A percentile compares a stretch with the other conserved stretches of the same genome.
phyloP scores from a whole-genome alignment of 2,113 vertebrate genomes.

The Grammomys surdaster region DNA sequence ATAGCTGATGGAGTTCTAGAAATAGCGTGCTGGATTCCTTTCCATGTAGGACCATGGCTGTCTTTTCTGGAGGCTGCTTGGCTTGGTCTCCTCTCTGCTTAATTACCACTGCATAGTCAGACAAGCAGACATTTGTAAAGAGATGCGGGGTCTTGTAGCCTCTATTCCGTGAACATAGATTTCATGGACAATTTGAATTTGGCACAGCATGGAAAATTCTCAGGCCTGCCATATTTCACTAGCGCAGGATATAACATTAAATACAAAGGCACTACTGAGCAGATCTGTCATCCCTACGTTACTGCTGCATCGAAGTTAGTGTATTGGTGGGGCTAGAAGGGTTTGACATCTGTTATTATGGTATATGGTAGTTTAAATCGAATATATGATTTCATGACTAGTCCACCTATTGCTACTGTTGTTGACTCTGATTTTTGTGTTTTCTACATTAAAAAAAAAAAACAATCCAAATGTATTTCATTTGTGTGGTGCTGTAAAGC shows the following conservation, averaged over 20 bases:
- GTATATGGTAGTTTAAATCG: accelerated
- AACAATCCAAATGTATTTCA: background rate
- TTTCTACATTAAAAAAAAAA: background rate
- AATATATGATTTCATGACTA: background rate
- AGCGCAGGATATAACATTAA: background rate
- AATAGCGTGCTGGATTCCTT: background rate
- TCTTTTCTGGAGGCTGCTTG: background rate
- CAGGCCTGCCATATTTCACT: background rate
- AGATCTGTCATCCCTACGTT: accelerated
- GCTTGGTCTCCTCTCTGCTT: background rate
- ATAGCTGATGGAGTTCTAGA: background rate
- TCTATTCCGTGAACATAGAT: background rate
- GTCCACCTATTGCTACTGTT: accelerated
- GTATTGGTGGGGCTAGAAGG: accelerated
- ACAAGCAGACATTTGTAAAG: background rate
- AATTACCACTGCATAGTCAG: accelerated
- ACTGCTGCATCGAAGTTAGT: background rate
- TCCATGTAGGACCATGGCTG: background rate
- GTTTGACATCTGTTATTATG: background rate
- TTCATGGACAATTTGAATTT: background rate
- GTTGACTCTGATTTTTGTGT: background rate
- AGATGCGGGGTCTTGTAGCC: background rate
- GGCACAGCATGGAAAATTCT: background rate
- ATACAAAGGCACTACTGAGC: background rate
- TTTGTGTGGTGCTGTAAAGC: accelerated